These are phyloP conservation scores for Ooceraea biroi DNA, from an alignment of 1,140 invertebrate genomes.

Conservation along the genomic window DNA sequence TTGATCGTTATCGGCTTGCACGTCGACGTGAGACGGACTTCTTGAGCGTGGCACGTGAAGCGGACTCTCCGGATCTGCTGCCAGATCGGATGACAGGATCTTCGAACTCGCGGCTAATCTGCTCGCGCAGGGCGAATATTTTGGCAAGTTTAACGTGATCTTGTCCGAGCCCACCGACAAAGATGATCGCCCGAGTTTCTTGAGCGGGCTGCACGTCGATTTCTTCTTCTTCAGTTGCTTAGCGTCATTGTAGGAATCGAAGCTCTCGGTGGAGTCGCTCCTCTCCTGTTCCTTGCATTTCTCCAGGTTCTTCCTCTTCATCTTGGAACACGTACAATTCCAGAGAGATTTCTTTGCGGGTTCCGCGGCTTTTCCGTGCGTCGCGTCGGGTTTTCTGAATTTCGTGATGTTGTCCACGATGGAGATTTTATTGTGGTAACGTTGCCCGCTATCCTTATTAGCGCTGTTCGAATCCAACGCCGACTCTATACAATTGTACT, in stretches of 20 bases:
- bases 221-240: conserved; percentile 76
- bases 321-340: conserved; percentile 72
- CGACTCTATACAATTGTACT: conserved; percentile 74
- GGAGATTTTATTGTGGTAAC: conserved; percentile 69
- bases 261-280: conserved; percentile 71
- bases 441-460: conserved; percentile 69
- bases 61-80: conserved; percentile 79
- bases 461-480: conserved; percentile 67
- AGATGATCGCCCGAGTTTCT: conserved; percentile 82
- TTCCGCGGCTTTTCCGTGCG: conserved; percentile 37
- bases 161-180: conserved; percentile 80
- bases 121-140: conserved; percentile 85
- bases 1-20: conserved; percentile 48
- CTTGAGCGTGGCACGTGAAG: conserved; percentile 78
- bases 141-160: conserved; percentile 82
- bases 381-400: conserved; percentile 42
- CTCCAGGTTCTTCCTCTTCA: conserved; percentile 65
- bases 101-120: conserved; percentile 84
- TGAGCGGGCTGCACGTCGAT: conserved; percentile 78
- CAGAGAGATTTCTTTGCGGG: conserved; percentile 74
- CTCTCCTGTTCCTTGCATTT: conserved; percentile 71
- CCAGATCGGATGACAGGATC: conserved; percentile 80
- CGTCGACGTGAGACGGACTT: conserved; percentile 75
- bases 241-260: conserved; percentile 56
- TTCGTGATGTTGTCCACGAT: conserved; percentile 62